These are phyloP conservation scores for Tauraco erythrolophus DNA, from an alignment of 2,113 vertebrate species.

Conservation along the genomic window DNA sequence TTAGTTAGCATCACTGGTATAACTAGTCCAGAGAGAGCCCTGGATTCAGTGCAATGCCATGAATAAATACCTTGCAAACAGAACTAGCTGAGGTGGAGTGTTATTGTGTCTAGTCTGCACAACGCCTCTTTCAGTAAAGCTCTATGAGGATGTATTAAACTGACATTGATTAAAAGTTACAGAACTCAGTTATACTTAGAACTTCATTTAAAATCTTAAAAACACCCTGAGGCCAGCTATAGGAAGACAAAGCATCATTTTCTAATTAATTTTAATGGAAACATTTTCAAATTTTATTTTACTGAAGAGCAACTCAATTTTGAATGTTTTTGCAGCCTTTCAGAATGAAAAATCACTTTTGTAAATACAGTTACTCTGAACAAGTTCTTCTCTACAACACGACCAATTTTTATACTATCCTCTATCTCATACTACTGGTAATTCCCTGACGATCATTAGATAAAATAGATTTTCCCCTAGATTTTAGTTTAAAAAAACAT, in stretches of 20 bases:
- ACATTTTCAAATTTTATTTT: slow-evolving; percentile 8
- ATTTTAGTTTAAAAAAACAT: not conserved
- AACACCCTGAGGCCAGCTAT: not conserved
- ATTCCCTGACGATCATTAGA: not conserved
- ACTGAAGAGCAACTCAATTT: not conserved
- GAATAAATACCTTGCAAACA: not conserved
- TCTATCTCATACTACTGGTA: not conserved
- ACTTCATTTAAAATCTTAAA: slow-evolving; percentile 21
- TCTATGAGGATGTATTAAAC: not conserved
- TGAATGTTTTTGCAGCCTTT: not conserved
- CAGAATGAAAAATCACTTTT: not conserved
- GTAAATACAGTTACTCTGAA: not conserved
- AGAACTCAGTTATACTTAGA: slow-evolving; percentile 37
- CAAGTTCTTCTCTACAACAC: not conserved
- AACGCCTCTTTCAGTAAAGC: not conserved
- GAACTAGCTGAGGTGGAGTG: not conserved
- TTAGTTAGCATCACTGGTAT: not conserved
- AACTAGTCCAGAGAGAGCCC: not conserved
- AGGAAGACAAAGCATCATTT: slow-evolving; percentile 1
- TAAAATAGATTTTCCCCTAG: not conserved
- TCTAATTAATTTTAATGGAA: slow-evolving; percentile 4
- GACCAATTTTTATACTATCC: not conserved
- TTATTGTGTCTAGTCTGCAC: not conserved
- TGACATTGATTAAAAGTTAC: slow-evolving; percentile 30
- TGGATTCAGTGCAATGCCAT: not conserved